phyloP scores from a whole-genome alignment of 1,140 invertebrate genomes.

The Vollenhovia emeryi region DNA sequence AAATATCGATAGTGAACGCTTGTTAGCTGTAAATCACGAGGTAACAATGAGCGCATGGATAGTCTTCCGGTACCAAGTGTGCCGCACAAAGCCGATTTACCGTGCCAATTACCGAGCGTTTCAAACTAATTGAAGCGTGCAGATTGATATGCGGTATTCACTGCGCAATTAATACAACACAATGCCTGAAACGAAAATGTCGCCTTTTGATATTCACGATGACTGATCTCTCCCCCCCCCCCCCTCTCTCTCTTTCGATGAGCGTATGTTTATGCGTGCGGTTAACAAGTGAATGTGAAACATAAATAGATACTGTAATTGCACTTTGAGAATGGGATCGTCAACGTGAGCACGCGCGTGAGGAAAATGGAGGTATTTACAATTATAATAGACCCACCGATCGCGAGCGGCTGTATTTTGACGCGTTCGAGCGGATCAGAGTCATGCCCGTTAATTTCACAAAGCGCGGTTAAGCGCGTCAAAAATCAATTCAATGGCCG shows the following conservation, averaged over 20 bases:
- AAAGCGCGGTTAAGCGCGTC: neutral
- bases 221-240: neutral
- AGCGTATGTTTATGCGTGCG: neutral
- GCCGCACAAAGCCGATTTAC: constrained; percentile 21
- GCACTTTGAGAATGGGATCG: constrained; percentile 21
- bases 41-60: constrained; percentile 46
- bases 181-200: constrained; percentile 25
- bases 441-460: constrained; percentile 9
- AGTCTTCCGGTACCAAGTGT: constrained; percentile 33
- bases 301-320: neutral
- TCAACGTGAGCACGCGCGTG: neutral
- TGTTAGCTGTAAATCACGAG: constrained; percentile 34
- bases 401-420: constrained; percentile 31
- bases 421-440: constrained; percentile 27
- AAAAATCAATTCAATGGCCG: constrained; percentile 32
- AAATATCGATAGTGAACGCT: constrained; percentile 47
- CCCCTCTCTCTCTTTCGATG: constrained; percentile 5
- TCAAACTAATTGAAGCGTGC: constrained; percentile 50
- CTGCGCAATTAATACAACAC: constrained; percentile 32
- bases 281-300: constrained; percentile 3
- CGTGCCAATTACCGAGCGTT: constrained; percentile 34
- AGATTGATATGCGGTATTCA: constrained; percentile 26
- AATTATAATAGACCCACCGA: constrained; percentile 15
- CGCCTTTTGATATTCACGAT: neutral
- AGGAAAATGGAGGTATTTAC: neutral